A percentile compares a stretch with the other conserved stretches of the same genome.
These are phyloP conservation scores for Scelioninae gen. 1 DNA, from an alignment of 2,888 invertebrate genomes.

Conservation along the genomic window DNA sequence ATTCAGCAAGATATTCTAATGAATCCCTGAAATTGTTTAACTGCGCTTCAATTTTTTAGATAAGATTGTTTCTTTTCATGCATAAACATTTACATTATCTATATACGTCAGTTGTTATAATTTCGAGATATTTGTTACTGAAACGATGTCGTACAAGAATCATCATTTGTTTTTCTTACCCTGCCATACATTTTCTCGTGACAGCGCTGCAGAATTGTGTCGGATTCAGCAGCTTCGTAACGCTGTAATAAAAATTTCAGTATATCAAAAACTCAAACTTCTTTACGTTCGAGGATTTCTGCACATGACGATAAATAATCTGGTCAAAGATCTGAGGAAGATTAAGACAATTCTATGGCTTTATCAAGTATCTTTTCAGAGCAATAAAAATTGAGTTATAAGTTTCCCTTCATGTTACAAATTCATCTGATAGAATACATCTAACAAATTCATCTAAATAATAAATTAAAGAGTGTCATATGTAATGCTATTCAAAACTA, in stretches of 20 bases:
- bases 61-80: not conserved
- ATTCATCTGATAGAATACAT: too few species aligned
- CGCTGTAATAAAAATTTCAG: constrained; percentile 17
- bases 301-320: constrained; percentile 1
- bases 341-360: not conserved
- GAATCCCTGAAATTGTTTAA: not conserved
- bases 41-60: constrained; percentile 2
- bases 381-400: too few species aligned
- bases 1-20: not conserved
- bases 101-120: constrained; percentile 10
- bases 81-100: constrained; percentile 37
- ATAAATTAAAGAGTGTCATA: too few species aligned
- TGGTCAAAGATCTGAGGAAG: not conserved
- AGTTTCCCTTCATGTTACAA: too few species aligned
- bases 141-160: constrained; percentile 23
- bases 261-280: constrained; percentile 14
- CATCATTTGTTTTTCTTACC: constrained; percentile 36
- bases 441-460: too few species aligned
- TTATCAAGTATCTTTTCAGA: too few species aligned
- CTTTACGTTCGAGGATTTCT: not conserved
- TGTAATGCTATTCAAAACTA: too few species aligned
- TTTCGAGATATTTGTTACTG: constrained; percentile 20
- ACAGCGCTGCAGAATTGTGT: constrained; percentile 15
- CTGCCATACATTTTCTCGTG: constrained; percentile 21
- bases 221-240: constrained; percentile 11